A percentile compares a stretch with the other conserved stretches of the same genome.
These are phyloP conservation scores for Stomorhina lunata DNA, from an alignment of 2,888 invertebrate species.

Conservation along the genomic window DNA sequence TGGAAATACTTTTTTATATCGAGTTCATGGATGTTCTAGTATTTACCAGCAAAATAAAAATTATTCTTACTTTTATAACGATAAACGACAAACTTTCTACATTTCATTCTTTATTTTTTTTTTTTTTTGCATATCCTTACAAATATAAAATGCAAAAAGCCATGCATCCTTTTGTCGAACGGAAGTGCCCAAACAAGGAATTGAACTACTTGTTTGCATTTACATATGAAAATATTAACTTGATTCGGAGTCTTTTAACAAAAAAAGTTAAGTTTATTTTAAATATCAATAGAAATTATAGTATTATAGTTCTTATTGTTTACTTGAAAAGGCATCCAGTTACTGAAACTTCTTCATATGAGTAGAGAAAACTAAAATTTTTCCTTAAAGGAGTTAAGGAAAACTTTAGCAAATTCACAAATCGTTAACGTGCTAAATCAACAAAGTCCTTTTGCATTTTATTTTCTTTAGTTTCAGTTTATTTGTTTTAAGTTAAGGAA, in stretches of 20 bases:
- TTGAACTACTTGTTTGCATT: background rate
- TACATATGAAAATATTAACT: slow-evolving; percentile 25
- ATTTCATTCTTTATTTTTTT: background rate
- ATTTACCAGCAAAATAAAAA: slow-evolving; percentile 50
- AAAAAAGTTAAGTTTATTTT: slow-evolving; percentile 61
- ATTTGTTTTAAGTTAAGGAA: background rate
- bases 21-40: slow-evolving; percentile 34
- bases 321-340: slow-evolving; percentile 52
- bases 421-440: slow-evolving; percentile 72
- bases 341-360: slow-evolving; percentile 66
- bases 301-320: slow-evolving; percentile 61
- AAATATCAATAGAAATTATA: slow-evolving; percentile 64
- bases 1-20: slow-evolving; percentile 62
- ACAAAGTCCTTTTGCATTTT: slow-evolving; percentile 42
- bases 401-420: slow-evolving; percentile 71
- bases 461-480: background rate
- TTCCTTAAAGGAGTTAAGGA: no score
- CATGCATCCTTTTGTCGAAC: slow-evolving; percentile 40
- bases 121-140: slow-evolving; percentile 71
- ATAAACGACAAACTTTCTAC: slow-evolving; percentile 54
- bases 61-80: slow-evolving; percentile 47
- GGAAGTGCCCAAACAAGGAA: slow-evolving; percentile 26
- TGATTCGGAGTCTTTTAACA: no score
- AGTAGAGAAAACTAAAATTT: background rate
- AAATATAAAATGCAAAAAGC: slow-evolving; percentile 26